These are phyloP conservation scores for Nannoperca australis DNA, from an alignment of 2,797 vertebrate genomes.

Conservation along the genomic window DNA sequence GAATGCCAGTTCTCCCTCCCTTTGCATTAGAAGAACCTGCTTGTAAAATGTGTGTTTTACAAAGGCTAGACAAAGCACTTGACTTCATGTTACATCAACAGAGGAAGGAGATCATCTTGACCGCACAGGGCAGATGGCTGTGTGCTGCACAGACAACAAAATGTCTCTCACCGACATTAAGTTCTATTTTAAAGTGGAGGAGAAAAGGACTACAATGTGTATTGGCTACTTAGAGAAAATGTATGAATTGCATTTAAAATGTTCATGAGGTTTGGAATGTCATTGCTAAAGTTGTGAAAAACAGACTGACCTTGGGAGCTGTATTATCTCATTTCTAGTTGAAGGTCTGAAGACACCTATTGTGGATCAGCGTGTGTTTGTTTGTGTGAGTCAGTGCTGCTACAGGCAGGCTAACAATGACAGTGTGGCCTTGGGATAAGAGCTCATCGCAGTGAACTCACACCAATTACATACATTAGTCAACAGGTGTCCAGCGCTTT, in stretches of 20 bases:
- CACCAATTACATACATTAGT: slow-evolving; percentile 6
- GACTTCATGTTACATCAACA: slow-evolving; percentile 56
- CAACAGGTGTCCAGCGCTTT: neutral
- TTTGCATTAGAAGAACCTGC: slow-evolving; percentile 44
- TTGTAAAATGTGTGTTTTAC: slow-evolving; percentile 52
- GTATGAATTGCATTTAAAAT: neutral
- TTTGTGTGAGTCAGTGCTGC: slow-evolving; percentile 15
- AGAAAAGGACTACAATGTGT: neutral
- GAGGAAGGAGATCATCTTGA: slow-evolving; percentile 36
- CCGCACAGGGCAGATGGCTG: slow-evolving; percentile 13
- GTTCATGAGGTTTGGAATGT: too few relatives aligned
- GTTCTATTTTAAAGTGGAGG: neutral
- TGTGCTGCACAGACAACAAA: slow-evolving; percentile 6
- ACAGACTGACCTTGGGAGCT: neutral
- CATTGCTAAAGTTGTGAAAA: neutral
- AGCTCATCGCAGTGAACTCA: slow-evolving; percentile 15
- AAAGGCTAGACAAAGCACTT: slow-evolving; percentile 59
- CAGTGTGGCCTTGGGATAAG: slow-evolving; percentile 1
- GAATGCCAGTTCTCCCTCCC: slow-evolving; percentile 35
- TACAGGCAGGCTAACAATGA: neutral
- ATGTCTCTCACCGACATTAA: neutral
- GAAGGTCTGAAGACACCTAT: neutral
- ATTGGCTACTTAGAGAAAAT: neutral
- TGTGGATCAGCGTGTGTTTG: neutral
- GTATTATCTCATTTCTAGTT: neutral